Evolutionary conservation across 2,113 vertebrate species (phyloP), one percentile per base, ranked within the genome.

Genomic region (Murina feae): DNA sequence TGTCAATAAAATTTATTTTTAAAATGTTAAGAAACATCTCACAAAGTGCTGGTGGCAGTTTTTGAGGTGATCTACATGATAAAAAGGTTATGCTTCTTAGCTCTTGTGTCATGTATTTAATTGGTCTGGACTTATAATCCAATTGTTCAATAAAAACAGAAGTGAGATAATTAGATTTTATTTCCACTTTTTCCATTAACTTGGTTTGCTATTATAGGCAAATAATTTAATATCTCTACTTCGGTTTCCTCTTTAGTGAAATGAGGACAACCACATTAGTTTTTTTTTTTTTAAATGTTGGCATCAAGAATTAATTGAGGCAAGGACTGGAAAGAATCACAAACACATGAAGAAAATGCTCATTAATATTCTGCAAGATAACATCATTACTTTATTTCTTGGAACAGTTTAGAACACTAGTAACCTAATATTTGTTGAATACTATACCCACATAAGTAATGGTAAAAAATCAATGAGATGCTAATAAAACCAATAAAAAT

Each of bases 161-260:
- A 95, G 89, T 37, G 10, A 96, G 71, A 91, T 85, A 74, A 68
- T 78, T 97, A 68, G 49, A 97, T 96, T 95, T 89, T 88, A 76
- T 66, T 90, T 95, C 69, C 66, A 96, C 87, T 72, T 95, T 96
- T 95, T 96, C 93, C 87, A 94, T 94, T 97, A 95, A 84, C 68
- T 97, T 55, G 37, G 76, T 65, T 80, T 93, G 60, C 47, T 90
- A 28, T 88, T 91, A 86, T 71, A 81, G 60, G 53, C 39, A 94
- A 91, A 90, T 95, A 94, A 97, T 96, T 93, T 97, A 95, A 95
- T 96, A 90, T 88, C 81, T 94, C 76, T 92, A 81, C 65, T 90
- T 91, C 1, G 4, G 78, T 93, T 97, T 97, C 76, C 25, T 93
- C 80, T 82, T 96, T 75, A 85, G 66, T 90, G 85, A 94, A 94